Base-by-base conservation (phyloP, 2,113 vertebrate genomes). In the Lynx canadensis region DNA sequence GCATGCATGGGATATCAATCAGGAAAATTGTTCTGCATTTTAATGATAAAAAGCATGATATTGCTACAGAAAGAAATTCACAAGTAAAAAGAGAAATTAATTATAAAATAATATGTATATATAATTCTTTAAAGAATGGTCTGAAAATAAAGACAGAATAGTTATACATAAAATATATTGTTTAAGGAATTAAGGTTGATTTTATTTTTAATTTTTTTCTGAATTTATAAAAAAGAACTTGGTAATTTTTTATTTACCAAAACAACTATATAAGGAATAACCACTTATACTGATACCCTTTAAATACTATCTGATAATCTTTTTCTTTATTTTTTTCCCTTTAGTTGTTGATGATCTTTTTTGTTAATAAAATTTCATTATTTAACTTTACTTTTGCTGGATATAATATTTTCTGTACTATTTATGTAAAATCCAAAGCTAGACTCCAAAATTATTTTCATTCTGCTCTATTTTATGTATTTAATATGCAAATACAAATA, bases 361-460 rank as follows among this genome's bases (percentile, higher is more conserved):
- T 84, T 94, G 15, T 78, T 25, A 80, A 68, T 81, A 68, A 57
- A 12, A 55, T 29, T 16, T 86, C 9, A 87, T 60, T 85, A 45
- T 83, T 93, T 91, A 91, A 93, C 25, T 63, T 82, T 73, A 78
- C 5, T 83, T 68, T 78, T 80, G 10, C 10, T 52, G 38, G 65
- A 31, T 87, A 71, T 86, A 81, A 36, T 79, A 48, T 89, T 87
- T 15, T 71, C 68, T 93, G 15, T 92, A 10, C 57, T 12, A 1
- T 69, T 79, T 95, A 91, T 95, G 80, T 65, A 89, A 89, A 94
- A 83, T 2, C 4, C 7, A 29, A 93, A 92, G 50, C 15, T 85
- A 55, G 31, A 55, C 27, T 80, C 11, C 45, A 76, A 12, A 57
- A 89, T 91, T 69, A 38, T 63, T 85, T 91, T 84, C 48, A 52